These are phyloP conservation scores for Protobothrops mucrosquamatus DNA, from an alignment of 2,113 vertebrate species.

Conservation along the genomic window DNA sequence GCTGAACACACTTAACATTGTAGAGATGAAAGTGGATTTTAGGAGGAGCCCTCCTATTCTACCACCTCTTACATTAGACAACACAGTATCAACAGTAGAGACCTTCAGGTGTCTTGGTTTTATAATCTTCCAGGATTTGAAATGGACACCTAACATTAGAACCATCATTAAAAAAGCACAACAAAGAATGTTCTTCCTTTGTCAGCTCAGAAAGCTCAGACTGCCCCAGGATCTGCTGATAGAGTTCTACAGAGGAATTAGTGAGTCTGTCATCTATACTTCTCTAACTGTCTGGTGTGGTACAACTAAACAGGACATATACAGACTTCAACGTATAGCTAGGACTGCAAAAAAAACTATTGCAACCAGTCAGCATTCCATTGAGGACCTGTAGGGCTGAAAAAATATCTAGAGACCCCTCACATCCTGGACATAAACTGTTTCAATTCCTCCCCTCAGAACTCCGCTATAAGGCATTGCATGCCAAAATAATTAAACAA, in stretches of 20 bases:
- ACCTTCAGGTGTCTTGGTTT: too few relatives aligned
- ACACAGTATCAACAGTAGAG: too few relatives aligned
- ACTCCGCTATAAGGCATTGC: neutral
- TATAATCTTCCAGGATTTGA: too few relatives aligned
- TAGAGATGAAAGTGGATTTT: too few relatives aligned
- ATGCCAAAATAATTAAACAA: neutral
- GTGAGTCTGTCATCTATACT: neutral
- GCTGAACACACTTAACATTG: too few relatives aligned
- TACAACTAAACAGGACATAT: neutral
- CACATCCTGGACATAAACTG: neutral
- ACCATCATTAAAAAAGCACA: neutral
- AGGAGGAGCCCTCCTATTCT: too few relatives aligned
- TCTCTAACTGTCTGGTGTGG: neutral
- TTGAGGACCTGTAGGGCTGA: neutral
- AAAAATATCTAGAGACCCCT: neutral
- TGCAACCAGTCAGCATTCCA: neutral
- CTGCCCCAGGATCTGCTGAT: neutral
- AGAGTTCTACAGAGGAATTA: neutral
- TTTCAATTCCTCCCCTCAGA: neutral
- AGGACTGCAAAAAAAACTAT: neutral
- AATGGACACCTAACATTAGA: neutral
- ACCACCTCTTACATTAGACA: too few relatives aligned
- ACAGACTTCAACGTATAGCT: neutral
- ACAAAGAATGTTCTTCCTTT: neutral
- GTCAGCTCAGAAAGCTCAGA: too few relatives aligned